Evolutionary conservation across 37 sponge, comb jelly and placozoan species (phyloP).

Genomic region (Sycon ciliatum): DNA sequence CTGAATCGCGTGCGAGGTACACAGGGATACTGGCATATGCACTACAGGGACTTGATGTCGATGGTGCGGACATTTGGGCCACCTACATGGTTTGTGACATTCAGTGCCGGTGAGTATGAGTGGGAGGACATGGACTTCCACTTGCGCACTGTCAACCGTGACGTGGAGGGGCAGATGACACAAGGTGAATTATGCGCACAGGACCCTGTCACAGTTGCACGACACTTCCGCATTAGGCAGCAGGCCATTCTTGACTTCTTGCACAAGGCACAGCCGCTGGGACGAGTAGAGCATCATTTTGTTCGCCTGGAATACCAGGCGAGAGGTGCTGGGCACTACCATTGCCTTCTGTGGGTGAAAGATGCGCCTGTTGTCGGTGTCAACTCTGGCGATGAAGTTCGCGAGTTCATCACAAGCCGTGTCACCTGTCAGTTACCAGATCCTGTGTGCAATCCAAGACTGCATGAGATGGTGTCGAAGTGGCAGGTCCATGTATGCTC

Average conservation of each 20-base stretch:
- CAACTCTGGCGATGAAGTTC: neutral
- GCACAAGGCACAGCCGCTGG: slow-evolving; percentile 28
- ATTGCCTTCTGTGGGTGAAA: slow-evolving; percentile 38
- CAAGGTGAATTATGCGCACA: slow-evolving; percentile 43
- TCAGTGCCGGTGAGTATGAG: slow-evolving; percentile 44
- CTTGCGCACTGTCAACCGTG: slow-evolving; percentile 31
- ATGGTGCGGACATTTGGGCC: slow-evolving; percentile 49
- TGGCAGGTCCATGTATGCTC: slow-evolving; percentile 32
- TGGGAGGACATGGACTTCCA: slow-evolving; percentile 25
- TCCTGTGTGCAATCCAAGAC: slow-evolving; percentile 24
- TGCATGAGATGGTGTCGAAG: slow-evolving; percentile 40
- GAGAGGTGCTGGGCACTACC: slow-evolving; percentile 40
- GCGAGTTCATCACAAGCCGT: slow-evolving; percentile 26
- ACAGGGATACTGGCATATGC: slow-evolving; percentile 38
- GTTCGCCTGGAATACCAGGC: slow-evolving; percentile 27
- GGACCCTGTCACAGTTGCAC: slow-evolving; percentile 46
- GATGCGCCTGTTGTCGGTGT: slow-evolving; percentile 37
- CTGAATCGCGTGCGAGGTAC: slow-evolving; percentile 37
- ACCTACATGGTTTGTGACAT: slow-evolving; percentile 36
- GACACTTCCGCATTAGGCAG: slow-evolving; percentile 32
- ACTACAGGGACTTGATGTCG: slow-evolving; percentile 29
- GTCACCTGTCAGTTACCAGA: slow-evolving; percentile 53
- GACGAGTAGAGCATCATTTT: slow-evolving; percentile 33
- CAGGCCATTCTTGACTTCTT: slow-evolving; percentile 28
- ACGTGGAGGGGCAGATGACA: slow-evolving; percentile 9